Evolutionary conservation across 2,888 invertebrate species (phyloP).

Genomic region (Microplitis deprimator): DNA sequence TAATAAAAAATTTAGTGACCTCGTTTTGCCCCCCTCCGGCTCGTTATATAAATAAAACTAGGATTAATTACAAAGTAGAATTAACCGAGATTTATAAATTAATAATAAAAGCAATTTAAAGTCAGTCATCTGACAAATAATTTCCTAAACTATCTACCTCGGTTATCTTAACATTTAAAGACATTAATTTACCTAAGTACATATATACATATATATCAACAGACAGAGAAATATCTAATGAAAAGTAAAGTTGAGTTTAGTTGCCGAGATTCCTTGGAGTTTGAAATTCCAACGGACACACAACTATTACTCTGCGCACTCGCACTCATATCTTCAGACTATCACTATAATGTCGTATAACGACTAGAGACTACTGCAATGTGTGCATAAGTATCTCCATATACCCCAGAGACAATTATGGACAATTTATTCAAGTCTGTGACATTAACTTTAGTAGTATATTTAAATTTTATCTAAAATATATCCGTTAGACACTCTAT

Average conservation of each 20-base stretch:
- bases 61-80: neutral
- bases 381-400: neutral
- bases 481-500: constrained; percentile 7
- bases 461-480: constrained; percentile 3
- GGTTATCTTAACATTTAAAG: constrained; percentile 36
- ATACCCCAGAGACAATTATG: constrained; percentile 44
- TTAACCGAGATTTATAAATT: neutral
- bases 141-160: constrained; percentile 42
- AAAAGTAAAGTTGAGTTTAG: constrained; percentile 8
- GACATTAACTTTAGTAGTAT: constrained; percentile 42
- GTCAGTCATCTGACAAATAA: neutral
- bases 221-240: constrained; percentile 31
- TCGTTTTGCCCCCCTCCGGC: neutral
- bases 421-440: constrained; percentile 45
- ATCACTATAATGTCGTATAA: neutral
- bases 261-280: constrained; percentile 18
- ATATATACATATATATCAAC: neutral
- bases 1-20: too few species aligned
- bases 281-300: constrained; percentile 28
- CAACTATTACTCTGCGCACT: constrained; percentile 14
- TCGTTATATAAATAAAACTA: neutral
- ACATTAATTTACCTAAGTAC: constrained; percentile 9
- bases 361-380: neutral
- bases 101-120: constrained; percentile 5
- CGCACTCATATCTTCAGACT: constrained; percentile 2